These are phyloP conservation scores for Alectura lathami DNA, from an alignment of 2,113 vertebrate genomes.

Conservation along the genomic window DNA sequence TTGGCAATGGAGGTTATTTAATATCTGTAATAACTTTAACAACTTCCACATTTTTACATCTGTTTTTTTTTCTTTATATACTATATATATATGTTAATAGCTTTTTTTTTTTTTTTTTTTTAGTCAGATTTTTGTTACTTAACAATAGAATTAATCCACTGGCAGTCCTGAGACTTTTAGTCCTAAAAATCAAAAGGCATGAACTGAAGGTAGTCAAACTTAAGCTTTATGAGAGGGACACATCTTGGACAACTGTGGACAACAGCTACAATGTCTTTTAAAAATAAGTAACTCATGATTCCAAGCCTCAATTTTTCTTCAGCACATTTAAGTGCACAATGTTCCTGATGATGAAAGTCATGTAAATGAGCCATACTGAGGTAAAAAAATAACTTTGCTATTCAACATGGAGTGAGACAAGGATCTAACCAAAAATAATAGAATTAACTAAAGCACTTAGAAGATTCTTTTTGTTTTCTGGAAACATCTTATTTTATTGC, in stretches of 20 bases:
- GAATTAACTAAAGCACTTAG: neutral
- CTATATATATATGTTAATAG: neutral
- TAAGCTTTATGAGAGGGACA: neutral
- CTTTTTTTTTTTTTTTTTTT: neutral
- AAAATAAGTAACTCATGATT: neutral
- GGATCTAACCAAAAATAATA: neutral
- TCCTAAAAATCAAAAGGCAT: neutral
- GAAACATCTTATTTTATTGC: neutral
- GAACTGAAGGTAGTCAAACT: neutral
- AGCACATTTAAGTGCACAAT: neutral
- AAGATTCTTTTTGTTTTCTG: neutral
- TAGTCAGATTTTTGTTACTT: neutral
- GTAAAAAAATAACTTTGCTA: neutral
- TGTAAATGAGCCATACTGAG: neutral
- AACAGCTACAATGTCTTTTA: neutral
- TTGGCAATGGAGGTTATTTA: neutral
- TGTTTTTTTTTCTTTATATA: neutral
- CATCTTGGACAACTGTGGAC: neutral
- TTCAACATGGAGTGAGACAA: neutral
- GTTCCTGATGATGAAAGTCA: neutral
- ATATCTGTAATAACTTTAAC: neutral
- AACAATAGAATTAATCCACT: neutral
- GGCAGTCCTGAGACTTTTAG: neutral
- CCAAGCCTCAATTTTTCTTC: neutral
- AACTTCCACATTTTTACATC: fast-evolving